A percentile compares a stretch with the other conserved stretches of the same genome.
phyloP scores from a whole-genome alignment of 2,888 invertebrate genomes.

The Rhaphigaster nebulosa region DNA sequence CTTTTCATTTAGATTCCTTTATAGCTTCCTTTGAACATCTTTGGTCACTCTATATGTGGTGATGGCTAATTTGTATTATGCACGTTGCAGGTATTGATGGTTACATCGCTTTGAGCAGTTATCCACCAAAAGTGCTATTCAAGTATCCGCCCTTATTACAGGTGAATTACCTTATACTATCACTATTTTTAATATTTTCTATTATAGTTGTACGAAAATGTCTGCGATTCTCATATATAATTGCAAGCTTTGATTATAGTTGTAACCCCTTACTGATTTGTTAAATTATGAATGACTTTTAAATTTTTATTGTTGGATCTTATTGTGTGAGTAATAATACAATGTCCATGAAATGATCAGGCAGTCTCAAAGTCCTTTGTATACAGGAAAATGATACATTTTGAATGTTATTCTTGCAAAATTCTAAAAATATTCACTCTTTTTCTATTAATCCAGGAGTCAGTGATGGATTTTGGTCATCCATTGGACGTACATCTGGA shows the following conservation, averaged over 20 bases:
- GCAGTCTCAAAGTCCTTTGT: too few species aligned
- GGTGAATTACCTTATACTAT: constrained; percentile 64
- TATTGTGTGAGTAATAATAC: too few species aligned
- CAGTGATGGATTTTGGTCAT: too few species aligned
- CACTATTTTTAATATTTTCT: not conserved
- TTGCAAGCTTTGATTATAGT: too few species aligned
- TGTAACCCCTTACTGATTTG: not conserved
- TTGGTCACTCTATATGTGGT: not conserved
- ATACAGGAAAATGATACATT: too few species aligned
- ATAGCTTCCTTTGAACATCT: not conserved
- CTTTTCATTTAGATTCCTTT: not conserved
- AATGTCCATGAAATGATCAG: too few species aligned
- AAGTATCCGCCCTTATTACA: constrained; percentile 82
- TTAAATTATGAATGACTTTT: not conserved
- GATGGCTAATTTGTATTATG: not conserved
- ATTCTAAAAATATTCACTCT: too few species aligned
- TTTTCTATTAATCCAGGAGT: too few species aligned
- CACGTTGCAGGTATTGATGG: constrained; percentile 76
- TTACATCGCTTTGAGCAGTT: constrained; percentile 80
- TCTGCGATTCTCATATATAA: too few species aligned
- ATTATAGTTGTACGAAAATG: not conserved
- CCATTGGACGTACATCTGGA: too few species aligned
- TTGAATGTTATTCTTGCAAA: too few species aligned
- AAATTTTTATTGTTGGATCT: too few species aligned
- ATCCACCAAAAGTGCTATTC: constrained; percentile 77